A percentile compares a stretch with the other conserved stretches of the same genome.
Conservation (phyloP, 2,113 vertebrate species). For the Hyaena hyaena region DNA sequence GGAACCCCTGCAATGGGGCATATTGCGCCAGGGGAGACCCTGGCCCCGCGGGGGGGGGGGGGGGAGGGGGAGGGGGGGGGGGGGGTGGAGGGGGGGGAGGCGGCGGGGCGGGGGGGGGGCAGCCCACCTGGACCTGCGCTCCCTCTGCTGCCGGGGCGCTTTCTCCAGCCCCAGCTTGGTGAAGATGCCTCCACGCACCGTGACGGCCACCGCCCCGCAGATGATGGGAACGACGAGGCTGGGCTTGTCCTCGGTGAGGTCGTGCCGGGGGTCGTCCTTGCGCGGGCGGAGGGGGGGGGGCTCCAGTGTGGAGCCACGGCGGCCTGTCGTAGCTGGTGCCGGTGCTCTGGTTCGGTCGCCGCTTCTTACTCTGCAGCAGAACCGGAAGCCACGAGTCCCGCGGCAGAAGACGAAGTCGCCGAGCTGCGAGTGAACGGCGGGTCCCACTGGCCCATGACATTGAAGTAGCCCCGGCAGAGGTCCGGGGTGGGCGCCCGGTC, state of each 20-base stretch:
- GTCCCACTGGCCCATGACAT: constrained; percentile 93
- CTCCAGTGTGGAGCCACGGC: constrained; percentile 92
- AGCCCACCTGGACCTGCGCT: constrained; percentile 97
- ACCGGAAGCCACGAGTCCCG: constrained; percentile 99
- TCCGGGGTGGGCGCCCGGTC: constrained; percentile 90
- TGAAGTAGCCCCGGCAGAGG: constrained; percentile 89
- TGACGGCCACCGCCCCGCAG: constrained; percentile 98
- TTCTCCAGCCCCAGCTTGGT: constrained; percentile 99
- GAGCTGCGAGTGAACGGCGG: constrained; percentile 95
- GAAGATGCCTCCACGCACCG: constrained; percentile 99
- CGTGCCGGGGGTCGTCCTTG: constrained; percentile 92
- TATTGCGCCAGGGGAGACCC: no score
- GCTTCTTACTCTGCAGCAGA: constrained; percentile 96
- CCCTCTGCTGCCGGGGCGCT: constrained; percentile 97
- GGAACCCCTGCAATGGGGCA: no score
- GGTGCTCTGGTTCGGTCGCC: constrained; percentile 95
- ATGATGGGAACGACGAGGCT: constrained; percentile 99
- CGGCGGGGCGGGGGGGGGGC: not conserved
- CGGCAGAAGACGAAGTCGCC: constrained; percentile 98
- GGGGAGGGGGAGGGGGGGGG: no score
- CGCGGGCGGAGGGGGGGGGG: constrained; percentile 90
- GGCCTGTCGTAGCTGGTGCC: constrained; percentile 98
- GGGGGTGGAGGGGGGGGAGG: no score
- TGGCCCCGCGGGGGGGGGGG: no score
- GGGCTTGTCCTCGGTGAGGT: constrained; percentile 98